Conservation (phyloP, 1,140 invertebrate genomes). For the Drosophila ambigua region DNA sequence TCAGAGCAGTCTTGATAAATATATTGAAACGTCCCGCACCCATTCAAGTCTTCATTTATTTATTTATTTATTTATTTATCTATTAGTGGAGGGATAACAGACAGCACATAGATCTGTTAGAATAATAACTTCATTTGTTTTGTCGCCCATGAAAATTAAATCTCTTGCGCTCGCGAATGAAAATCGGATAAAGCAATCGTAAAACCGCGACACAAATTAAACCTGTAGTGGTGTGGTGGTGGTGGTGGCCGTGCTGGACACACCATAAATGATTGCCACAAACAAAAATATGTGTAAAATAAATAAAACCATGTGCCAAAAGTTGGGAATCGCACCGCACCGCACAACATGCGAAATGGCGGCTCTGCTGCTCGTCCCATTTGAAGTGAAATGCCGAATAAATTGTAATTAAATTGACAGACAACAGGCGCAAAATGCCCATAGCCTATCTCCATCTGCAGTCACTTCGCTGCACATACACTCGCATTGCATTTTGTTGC, state of each 20-base stretch:
- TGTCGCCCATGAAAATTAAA: conserved; percentile 34
- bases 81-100: neutral
- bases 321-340: conserved; percentile 13
- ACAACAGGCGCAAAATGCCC: conserved; percentile 25
- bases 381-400: conserved; percentile 53
- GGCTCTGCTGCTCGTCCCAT: conserved; percentile 18
- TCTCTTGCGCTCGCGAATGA: conserved; percentile 22
- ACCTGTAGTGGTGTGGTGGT: conserved; percentile 23
- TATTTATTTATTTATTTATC: conserved; percentile 15
- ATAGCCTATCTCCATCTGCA: conserved; percentile 4
- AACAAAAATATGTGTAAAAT: conserved; percentile 69
- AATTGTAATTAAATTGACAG: conserved; percentile 78
- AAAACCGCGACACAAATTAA: conserved; percentile 61
- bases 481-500: conserved; percentile 20
- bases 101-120: conserved; percentile 20
- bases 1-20: too few relatives aligned
- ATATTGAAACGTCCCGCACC: too few relatives aligned
- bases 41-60: neutral
- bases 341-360: conserved; percentile 52
- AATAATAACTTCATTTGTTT: conserved; percentile 18
- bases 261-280: conserved; percentile 57
- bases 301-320: conserved; percentile 75
- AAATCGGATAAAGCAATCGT: conserved; percentile 40
- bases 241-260: neutral
- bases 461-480: neutral